Base-by-base conservation (phyloP, 2,888 invertebrate genomes). In the Caenorhabditis sp. region DNA sequence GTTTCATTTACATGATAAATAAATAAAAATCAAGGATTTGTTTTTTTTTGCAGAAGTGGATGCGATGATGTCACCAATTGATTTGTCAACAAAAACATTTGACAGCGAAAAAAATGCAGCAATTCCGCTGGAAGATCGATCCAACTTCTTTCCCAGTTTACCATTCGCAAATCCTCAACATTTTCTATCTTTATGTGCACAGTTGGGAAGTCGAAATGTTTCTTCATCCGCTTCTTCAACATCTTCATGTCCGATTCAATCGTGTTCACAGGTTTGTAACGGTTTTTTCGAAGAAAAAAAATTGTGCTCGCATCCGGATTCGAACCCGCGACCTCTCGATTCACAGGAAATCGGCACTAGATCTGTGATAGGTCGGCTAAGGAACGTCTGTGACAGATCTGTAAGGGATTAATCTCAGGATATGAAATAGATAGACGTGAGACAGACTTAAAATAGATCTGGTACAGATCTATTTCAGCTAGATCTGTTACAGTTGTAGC, bases 171-270 rank as follows among this genome's bases (percentile, higher is more conserved):
- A 54, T 64, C 65, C 73, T 17, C 73, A 73, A 62, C 73, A 76
- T 68, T 66, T 72, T 50, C 63, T 78, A 14, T 73, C 73, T 24
- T 61, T 79, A 43, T 79, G 77, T 59, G 79, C 79, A 61, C 79
- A 79, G 67, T 62, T 79, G 37, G 79, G 73, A 31, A 65, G 62
- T 50, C 65, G 73, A 10, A 73, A 73, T 54, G 65, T 73, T 10
- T 72, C 72, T 1, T 68, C 73, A 12, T 67, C 72, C 4, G 65
- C 65, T n/a, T 65, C 68, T 8, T 62, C 73, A 14, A 62, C 73
- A 14, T 65, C 73, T 0, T 73, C 73, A n/a, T 73, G 73, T 27
- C 73, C 73, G 31, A 73, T 73, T 58, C 73, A 73, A 57, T 73
- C 73, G 21, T 73, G 73, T 68, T 73, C 73, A 12, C 73, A 73